Percentiles rank a stretch among this genome's conserved stretches.
These are phyloP conservation scores for Glandiceps talaboti DNA, from an alignment of 53 echinoderm and acorn worm species.

Conservation along the genomic window DNA sequence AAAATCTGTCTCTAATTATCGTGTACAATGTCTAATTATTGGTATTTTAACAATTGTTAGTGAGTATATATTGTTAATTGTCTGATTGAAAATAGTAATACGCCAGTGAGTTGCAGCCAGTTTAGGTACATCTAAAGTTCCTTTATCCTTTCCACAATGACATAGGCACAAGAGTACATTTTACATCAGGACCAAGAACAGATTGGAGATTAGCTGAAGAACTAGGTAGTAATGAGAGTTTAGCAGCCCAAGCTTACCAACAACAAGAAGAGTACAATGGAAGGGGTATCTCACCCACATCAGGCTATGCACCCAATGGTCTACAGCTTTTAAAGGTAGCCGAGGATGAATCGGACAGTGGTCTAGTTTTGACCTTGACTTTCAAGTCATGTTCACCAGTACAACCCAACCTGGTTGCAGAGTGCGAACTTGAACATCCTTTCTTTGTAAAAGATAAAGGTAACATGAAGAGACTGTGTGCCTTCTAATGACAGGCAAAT, in stretches of 20 bases:
- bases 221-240: slow-evolving; percentile 18
- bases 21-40: too few relatives aligned
- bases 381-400: slow-evolving; percentile 18
- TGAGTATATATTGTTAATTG: too few relatives aligned
- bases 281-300: slow-evolving; percentile 13
- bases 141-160: neutral
- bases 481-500: too few relatives aligned
- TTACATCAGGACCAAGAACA: slow-evolving; percentile 22
- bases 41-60: too few relatives aligned
- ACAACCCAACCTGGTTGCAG: slow-evolving; percentile 13
- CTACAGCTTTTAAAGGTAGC: slow-evolving; percentile 29
- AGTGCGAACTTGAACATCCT: slow-evolving; percentile 33
- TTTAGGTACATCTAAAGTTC: too few relatives aligned
- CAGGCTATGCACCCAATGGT: slow-evolving; percentile 25
- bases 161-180: slow-evolving; percentile 24
- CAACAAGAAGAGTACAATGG: neutral
- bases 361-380: slow-evolving; percentile 20
- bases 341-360: slow-evolving; percentile 17
- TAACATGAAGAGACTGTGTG: too few relatives aligned
- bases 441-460: slow-evolving; percentile 38
- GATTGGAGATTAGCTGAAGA: slow-evolving; percentile 36
- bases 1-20: too few relatives aligned
- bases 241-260: slow-evolving; percentile 24
- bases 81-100: too few relatives aligned
- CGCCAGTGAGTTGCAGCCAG: too few relatives aligned